Evolutionary conservation across 2,113 vertebrate species (phyloP).

Genomic region (Odontesthes bonariensis): DNA sequence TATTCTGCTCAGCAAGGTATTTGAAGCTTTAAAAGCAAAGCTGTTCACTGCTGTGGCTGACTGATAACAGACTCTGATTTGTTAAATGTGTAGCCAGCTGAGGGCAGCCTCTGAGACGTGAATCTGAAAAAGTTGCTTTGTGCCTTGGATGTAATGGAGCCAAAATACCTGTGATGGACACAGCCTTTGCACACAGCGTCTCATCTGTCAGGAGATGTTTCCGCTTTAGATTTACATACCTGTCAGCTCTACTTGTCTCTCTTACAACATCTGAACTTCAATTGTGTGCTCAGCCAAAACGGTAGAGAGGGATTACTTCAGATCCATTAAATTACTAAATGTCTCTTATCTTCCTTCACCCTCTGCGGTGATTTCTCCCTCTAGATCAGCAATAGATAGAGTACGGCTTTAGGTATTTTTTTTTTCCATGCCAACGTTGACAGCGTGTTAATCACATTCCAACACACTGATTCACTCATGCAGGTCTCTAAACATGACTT

Average conservation of each 20-base stretch:
- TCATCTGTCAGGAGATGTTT: constrained; percentile 15
- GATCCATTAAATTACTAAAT: constrained; percentile 23
- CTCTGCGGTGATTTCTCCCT: constrained; percentile 3
- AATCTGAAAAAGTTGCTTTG: constrained; percentile 9
- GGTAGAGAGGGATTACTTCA: constrained; percentile 30
- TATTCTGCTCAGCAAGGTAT: constrained; percentile 11
- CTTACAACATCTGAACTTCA: constrained; percentile 1
- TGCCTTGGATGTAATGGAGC: constrained; percentile 2
- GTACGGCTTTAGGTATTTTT: constrained; percentile 27
- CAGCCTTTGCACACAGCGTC: not conserved
- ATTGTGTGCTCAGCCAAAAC: constrained; percentile 10
- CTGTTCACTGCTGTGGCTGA: not conserved
- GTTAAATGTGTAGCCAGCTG: constrained; percentile 6
- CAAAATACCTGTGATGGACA: not conserved
- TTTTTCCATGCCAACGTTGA: constrained; percentile 14
- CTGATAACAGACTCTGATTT: constrained; percentile 36
- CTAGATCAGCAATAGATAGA: constrained; percentile 10
- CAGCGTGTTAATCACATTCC: constrained; percentile 32
- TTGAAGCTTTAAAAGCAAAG: not conserved
- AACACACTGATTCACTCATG: constrained; percentile 27
- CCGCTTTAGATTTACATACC: constrained; percentile 17
- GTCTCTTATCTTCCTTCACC: constrained; percentile 25
- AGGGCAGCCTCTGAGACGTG: not conserved
- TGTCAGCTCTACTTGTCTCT: not conserved
- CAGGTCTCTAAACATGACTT: not conserved